Evolutionary conservation across 2,113 vertebrate genomes (phyloP).

Genomic region (Peromyscus leucopus): DNA sequence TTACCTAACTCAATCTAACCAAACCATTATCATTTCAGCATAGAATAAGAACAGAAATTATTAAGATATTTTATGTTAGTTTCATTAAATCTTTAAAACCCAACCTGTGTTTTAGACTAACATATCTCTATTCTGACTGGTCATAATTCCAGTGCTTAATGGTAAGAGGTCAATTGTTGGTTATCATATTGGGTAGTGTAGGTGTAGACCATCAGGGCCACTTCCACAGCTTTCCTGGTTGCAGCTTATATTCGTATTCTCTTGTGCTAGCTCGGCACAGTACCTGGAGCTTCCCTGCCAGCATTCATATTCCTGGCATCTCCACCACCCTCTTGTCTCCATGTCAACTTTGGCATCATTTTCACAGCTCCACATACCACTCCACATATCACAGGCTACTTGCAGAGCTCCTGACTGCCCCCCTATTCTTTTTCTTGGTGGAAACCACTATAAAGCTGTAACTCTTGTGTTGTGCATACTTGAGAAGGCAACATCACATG

Average conservation of each 20-base stretch:
- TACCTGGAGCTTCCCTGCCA: not conserved
- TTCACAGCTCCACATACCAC: not conserved
- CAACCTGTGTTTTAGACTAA: not conserved
- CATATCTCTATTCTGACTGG: not conserved
- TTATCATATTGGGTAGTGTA: not conserved
- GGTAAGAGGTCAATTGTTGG: not conserved
- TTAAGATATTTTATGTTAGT: not conserved
- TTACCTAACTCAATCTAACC: not conserved
- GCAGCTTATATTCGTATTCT: too few relatives aligned
- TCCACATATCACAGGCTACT: not conserved
- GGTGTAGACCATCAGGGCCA: not conserved
- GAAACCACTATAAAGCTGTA: not conserved
- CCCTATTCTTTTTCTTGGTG: not conserved
- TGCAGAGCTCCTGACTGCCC: not conserved
- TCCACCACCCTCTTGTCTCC: not conserved
- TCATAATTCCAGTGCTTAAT: not conserved
- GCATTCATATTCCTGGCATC: not conserved
- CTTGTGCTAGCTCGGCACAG: too few relatives aligned
- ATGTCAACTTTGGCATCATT: not conserved
- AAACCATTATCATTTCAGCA: not conserved
- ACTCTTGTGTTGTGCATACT: not conserved
- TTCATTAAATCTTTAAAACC: conserved; percentile 1
- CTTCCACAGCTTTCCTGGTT: not conserved
- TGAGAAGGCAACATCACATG: not conserved
- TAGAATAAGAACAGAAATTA: not conserved